A percentile compares a stretch with the other conserved stretches of the same genome.
Conservation (phyloP, 2,888 invertebrate genomes). For the Rapana venosa region DNA sequence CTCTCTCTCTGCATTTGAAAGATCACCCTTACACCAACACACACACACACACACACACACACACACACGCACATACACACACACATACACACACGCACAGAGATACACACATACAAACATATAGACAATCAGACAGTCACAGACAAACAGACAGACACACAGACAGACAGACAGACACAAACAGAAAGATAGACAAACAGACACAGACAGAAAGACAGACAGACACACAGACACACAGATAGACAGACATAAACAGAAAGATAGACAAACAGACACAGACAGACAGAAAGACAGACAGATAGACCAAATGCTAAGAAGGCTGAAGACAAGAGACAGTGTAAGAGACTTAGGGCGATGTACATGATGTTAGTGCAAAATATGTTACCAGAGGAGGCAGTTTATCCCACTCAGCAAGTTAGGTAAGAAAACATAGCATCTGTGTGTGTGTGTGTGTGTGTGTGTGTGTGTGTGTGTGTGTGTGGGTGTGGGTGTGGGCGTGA, state of each 20-base stretch:
- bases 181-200: background rate
- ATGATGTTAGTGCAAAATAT: too few species aligned
- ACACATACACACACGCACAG: background rate
- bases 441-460: too few species aligned
- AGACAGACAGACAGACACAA: background rate
- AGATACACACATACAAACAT: background rate
- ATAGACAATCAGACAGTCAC: background rate
- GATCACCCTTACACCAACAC: background rate
- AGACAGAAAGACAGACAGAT: background rate
- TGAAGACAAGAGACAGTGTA: too few species aligned
- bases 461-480: too few species aligned
- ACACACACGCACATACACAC: background rate
- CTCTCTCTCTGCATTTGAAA: too few species aligned
- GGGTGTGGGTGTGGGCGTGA: too few species aligned
- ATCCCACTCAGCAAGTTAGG: too few species aligned
- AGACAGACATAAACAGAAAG: background rate
- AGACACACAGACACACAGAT: too few species aligned
- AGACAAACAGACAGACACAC: background rate
- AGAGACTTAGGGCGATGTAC: too few species aligned
- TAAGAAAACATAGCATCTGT: background rate
- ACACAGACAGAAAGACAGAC: background rate
- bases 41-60: slow-evolving; percentile 1
- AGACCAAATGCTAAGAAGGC: too few species aligned
- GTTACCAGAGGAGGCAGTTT: too few species aligned
- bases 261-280: background rate